phyloP scores from a whole-genome alignment of 2,888 invertebrate genomes.

The Thumatha senex region DNA sequence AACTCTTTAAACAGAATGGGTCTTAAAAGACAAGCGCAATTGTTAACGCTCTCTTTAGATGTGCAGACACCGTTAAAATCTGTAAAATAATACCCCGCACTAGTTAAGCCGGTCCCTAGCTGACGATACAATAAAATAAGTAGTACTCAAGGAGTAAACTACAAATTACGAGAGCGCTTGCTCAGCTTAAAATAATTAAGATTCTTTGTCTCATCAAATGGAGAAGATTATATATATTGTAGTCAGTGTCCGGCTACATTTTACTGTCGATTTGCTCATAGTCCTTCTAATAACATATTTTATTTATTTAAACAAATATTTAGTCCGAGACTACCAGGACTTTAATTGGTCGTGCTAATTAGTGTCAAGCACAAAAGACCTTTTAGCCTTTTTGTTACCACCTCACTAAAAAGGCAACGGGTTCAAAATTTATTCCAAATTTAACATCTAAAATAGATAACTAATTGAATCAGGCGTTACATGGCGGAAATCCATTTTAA shows the following conservation, averaged over 20 bases:
- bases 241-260: conserved; percentile 26
- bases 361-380: too few relatives aligned
- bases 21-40: conserved; percentile 59
- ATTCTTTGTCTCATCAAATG: conserved; percentile 68
- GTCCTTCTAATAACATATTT: conserved; percentile 16
- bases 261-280: conserved; percentile 26
- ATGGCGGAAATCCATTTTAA: too few relatives aligned
- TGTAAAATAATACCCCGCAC: conserved; percentile 69
- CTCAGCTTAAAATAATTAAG: conserved; percentile 79
- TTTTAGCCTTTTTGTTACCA: too few relatives aligned
- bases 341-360: too few relatives aligned
- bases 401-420: too few relatives aligned
- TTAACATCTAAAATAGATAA: too few relatives aligned
- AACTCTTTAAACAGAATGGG: conserved; percentile 63
- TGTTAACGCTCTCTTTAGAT: conserved; percentile 55
- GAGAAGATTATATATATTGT: conserved; percentile 30
- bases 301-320: too few relatives aligned
- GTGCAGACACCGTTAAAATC: conserved; percentile 71
- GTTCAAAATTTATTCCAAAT: too few relatives aligned
- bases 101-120: conserved; percentile 61
- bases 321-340: too few relatives aligned
- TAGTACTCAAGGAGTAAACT: conserved; percentile 62
- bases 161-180: conserved; percentile 70
- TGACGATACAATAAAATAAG: conserved; percentile 77
- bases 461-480: too few relatives aligned